Evolutionary conservation across 2,113 vertebrate genomes (phyloP), one percentile per base, ranked within the genome.

Genomic region (Ginglymostoma cirratum): DNA sequence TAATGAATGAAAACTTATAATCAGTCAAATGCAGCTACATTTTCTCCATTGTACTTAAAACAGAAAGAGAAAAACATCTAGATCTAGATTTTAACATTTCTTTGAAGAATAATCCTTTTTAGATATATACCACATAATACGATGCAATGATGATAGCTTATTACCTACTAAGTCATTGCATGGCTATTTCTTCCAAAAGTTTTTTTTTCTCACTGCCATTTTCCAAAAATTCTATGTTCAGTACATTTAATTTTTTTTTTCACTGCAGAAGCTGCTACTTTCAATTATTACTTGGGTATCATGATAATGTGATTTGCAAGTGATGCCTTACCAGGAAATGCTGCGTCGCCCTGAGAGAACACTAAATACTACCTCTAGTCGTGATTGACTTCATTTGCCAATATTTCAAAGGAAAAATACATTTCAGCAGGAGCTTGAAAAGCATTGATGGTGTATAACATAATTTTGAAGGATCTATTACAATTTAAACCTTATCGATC

Each of bases 401-500:
- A 95, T 52, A 76, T 95, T 95, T 95, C 67, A 72, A 76, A 72
- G 94, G 69, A 95, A 95, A 93, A 95, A 95, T 72, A 72, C 69
- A 95, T 72, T 95, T 95, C 45, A 48, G 27, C 30, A 52, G 94
- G 30, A 95, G 69, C 94, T 61, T 76, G 42, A 34, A 72, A 95
- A 95, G 67, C 72, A 95, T 95, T 72, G 94, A 95, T 95, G 94
- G 67, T 8, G 24, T 5, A 76, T 95, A 95, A 95, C 94, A 95
- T 95, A 95, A 95, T 95, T 72, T 95, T 76, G 69, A 95, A 66
- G 94, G 69, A 95, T 95, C 69, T 95, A 70, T 95, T 95, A 72
- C 69, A 48, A 95, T 72, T 95, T 52, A 95, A 95, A 70, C 94
- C 52, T 76, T 95, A 95, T 95, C 72, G 94, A 95, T 95, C 38